These are phyloP conservation scores for Neopelma chrysocephalum DNA, from an alignment of 2,797 vertebrate species.

Conservation along the genomic window DNA sequence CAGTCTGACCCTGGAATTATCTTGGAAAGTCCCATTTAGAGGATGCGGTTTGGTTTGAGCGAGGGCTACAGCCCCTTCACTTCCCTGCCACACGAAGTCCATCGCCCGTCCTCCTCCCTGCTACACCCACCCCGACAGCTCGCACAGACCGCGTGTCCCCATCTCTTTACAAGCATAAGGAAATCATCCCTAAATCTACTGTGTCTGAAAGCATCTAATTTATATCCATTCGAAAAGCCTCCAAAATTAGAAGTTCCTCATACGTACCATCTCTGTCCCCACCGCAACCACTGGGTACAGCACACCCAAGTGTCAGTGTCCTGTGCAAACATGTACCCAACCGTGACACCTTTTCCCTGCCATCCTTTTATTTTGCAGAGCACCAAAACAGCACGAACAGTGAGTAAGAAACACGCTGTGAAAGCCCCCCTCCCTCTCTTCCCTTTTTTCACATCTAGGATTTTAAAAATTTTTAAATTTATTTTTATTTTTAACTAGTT, in stretches of 20 bases:
- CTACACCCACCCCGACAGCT: too few relatives aligned
- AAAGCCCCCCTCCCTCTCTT: too few relatives aligned
- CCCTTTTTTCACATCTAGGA: too few relatives aligned
- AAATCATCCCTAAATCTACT: neutral
- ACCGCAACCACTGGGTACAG: rapidly evolving
- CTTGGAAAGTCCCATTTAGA: neutral
- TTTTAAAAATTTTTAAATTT: neutral
- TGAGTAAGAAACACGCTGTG: neutral
- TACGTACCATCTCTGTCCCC: rapidly evolving
- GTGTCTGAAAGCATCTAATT: neutral
- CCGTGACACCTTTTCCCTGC: neutral
- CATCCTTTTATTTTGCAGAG: neutral
- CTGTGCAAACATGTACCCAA: rapidly evolving
- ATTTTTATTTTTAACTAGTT: neutral
- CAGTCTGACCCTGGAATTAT: neutral
- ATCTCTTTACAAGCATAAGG: neutral
- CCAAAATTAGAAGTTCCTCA: neutral
- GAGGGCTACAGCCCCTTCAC: neutral
- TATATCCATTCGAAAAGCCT: rapidly evolving
- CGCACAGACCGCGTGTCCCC: neutral
- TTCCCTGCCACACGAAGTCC: neutral
- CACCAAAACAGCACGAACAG: neutral
- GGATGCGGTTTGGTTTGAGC: neutral
- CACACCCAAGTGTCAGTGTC: neutral
- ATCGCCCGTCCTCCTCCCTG: neutral